Conservation (phyloP, 2,113 vertebrate genomes). For the Sinocyclocheilus grahami region DNA sequence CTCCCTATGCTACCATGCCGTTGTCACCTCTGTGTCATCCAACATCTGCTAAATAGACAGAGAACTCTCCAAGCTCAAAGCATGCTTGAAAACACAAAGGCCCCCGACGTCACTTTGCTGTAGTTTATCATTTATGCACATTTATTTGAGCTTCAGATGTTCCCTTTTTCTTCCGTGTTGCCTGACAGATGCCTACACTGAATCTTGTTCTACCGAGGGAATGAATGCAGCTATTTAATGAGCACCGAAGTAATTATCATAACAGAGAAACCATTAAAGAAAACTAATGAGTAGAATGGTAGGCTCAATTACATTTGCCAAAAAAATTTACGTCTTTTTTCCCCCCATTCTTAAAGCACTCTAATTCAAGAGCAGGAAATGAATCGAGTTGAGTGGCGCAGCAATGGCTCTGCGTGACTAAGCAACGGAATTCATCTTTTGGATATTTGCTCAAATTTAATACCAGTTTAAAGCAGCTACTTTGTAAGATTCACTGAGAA, state of each 20-base stretch:
- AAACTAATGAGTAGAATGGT: slow-evolving; percentile 42
- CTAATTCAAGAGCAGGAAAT: slow-evolving; percentile 21
- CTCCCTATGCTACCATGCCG: slow-evolving; percentile 35
- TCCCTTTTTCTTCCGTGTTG: slow-evolving; percentile 13
- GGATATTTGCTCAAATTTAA: slow-evolving; percentile 13
- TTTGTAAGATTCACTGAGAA: slow-evolving; percentile 16
- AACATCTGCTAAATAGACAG: slow-evolving; percentile 25
- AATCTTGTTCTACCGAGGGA: slow-evolving; percentile 20
- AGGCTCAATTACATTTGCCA: slow-evolving; percentile 32
- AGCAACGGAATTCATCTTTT: slow-evolving; percentile 16
- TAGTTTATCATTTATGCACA: slow-evolving; percentile 18
- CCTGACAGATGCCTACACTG: slow-evolving; percentile 36
- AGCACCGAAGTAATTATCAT: slow-evolving; percentile 48
- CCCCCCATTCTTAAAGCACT: not conserved
- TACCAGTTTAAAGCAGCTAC: not conserved
- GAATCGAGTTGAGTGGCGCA: slow-evolving; percentile 4
- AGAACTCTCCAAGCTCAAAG: not conserved
- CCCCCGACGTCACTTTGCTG: not conserved
- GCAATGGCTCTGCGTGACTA: slow-evolving; percentile 9
- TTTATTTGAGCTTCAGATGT: slow-evolving; percentile 20
- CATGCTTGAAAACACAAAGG: slow-evolving; percentile 6
- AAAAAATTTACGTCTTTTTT: not conserved
- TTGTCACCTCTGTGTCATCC: slow-evolving; percentile 35
- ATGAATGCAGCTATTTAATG: slow-evolving; percentile 43
- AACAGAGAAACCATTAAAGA: slow-evolving; percentile 52